Percentiles rank a stretch among this genome's conserved stretches.
phyloP scores from a whole-genome alignment of 1,140 invertebrate species.

The Elymnias hypermnestra region DNA sequence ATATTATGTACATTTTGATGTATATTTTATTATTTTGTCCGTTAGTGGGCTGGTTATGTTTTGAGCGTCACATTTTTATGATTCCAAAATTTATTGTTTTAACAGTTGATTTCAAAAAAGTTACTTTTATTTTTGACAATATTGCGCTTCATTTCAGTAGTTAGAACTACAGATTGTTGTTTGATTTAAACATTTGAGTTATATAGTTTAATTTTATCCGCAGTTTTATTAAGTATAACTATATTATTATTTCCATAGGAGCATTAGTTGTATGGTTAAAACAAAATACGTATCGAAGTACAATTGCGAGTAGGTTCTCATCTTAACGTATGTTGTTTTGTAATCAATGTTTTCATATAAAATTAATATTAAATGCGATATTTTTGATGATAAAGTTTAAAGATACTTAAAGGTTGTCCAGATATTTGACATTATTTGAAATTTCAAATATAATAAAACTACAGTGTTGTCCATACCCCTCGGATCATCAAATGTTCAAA shows the following conservation, averaged over 20 bases:
- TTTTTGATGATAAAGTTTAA: conserved; percentile 62
- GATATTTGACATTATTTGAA: conserved; percentile 15
- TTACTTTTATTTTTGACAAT: conserved; percentile 53
- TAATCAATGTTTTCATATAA: conserved; percentile 40
- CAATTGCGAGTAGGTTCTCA: conserved; percentile 60
- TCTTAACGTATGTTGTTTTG: conserved; percentile 52
- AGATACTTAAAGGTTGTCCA: conserved; percentile 28
- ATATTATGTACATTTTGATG: conserved; percentile 75
- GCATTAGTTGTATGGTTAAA: conserved; percentile 51
- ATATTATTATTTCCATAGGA: conserved; percentile 50
- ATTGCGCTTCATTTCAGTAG: conserved; percentile 53
- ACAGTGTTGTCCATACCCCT: conserved; percentile 44
- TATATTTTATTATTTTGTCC: conserved; percentile 73
- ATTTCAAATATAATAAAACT: conserved; percentile 22
- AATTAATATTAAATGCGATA: conserved; percentile 49
- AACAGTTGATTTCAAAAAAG: conserved; percentile 59
- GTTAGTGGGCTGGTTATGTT: conserved; percentile 62
- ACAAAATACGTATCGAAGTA: conserved; percentile 74
- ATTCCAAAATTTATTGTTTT: conserved; percentile 72
- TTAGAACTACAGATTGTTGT: conserved; percentile 55
- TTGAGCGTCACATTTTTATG: conserved; percentile 63
- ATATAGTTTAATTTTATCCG: conserved; percentile 39
- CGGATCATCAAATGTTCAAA: conserved; percentile 71
- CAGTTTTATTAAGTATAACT: conserved; percentile 42
- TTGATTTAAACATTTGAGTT: conserved; percentile 46